Evolutionary conservation across 2,888 invertebrate species (phyloP).

Genomic region (Chouioia cunea): DNA sequence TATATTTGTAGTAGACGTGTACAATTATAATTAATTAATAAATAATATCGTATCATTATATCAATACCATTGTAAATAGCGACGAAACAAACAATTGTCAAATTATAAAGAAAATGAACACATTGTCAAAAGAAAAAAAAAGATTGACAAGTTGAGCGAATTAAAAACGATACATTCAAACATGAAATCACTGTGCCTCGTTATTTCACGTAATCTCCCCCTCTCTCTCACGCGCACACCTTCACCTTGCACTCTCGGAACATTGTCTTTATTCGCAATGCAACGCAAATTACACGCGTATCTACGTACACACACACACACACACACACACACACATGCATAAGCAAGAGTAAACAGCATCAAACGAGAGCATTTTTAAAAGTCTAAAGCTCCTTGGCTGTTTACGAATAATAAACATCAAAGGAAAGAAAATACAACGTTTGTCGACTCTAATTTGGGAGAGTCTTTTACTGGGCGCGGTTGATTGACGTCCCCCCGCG

Average conservation of each 20-base stretch:
- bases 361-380: too few species aligned
- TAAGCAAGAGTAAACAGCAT: too few species aligned
- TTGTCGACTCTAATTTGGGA: constrained; percentile 39
- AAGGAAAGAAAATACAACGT: constrained; percentile 34
- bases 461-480: constrained; percentile 2
- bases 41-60: constrained; percentile 54
- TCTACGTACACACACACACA: too few species aligned
- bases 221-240: too few species aligned
- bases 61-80: constrained; percentile 50
- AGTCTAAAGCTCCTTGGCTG: constrained; percentile 17
- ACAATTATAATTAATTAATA: constrained; percentile 61
- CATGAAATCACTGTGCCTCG: constrained; percentile 39
- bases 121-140: constrained; percentile 54
- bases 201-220: too few species aligned
- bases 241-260: too few species aligned
- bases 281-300: too few species aligned
- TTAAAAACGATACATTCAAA: constrained; percentile 66
- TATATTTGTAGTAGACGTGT: constrained; percentile 67
- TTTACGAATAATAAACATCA: constrained; percentile 43
- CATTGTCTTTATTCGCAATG: too few species aligned
- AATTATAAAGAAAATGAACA: constrained; percentile 58
- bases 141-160: constrained; percentile 60
- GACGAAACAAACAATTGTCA: constrained; percentile 61
- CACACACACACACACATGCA: too few species aligned
- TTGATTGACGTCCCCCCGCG: constrained; percentile 18